phyloP scores from a whole-genome alignment of 2,113 vertebrate species.

The Colistium nudipinnis region DNA sequence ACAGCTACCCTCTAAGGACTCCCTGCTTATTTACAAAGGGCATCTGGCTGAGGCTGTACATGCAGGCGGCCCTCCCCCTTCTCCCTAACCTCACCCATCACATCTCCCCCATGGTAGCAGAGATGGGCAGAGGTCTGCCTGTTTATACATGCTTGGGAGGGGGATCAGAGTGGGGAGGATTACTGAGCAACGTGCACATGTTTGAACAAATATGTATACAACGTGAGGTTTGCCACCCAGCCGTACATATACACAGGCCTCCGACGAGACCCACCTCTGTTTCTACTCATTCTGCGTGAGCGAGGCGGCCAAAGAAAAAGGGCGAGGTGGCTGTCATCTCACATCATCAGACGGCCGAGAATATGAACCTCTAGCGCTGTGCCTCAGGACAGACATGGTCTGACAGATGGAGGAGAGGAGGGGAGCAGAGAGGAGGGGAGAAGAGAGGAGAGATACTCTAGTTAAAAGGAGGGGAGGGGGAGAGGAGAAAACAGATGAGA shows the following conservation, averaged over 20 bases:
- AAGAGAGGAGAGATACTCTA: neutral
- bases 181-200: conserved; percentile 63
- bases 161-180: conserved; percentile 41
- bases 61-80: conserved; percentile 1
- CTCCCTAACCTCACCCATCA: conserved; percentile 34
- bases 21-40: conserved; percentile 83
- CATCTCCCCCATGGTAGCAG: conserved; percentile 36
- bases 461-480: neutral
- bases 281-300: conserved; percentile 47
- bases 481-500: neutral
- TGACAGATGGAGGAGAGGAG: conserved; percentile 62
- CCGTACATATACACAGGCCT: conserved; percentile 58
- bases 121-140: conserved; percentile 48
- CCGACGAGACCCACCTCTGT: conserved; percentile 54
- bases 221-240: conserved; percentile 77
- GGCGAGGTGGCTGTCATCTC: conserved; percentile 50
- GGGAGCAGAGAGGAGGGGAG: neutral
- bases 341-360: conserved; percentile 45
- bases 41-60: conserved; percentile 87
- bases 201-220: conserved; percentile 79
- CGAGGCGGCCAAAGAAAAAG: neutral
- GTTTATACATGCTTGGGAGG: conserved; percentile 67
- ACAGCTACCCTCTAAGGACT: conserved; percentile 63
- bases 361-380: conserved; percentile 34
- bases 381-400: conserved; percentile 68